phyloP scores from a whole-genome alignment of 2,888 invertebrate species.

The Acanthosoma haemorrhoidale region DNA sequence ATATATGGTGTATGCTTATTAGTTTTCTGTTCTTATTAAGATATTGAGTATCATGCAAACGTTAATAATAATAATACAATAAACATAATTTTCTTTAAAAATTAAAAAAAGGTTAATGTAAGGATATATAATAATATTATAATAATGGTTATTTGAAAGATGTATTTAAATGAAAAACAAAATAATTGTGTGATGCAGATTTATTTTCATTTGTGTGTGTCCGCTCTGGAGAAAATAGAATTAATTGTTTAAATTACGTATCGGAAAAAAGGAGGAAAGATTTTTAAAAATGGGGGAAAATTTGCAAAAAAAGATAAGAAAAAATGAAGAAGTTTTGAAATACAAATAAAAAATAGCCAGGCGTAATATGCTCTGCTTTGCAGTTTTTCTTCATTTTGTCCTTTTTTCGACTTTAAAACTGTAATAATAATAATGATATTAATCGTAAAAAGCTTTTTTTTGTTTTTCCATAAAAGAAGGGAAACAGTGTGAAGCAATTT shows the following conservation, averaged over 20 bases:
- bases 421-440: constrained; percentile 23
- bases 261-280: constrained; percentile 21
- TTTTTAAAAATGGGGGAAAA: constrained; percentile 26
- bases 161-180: neutral
- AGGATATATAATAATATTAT: constrained; percentile 23
- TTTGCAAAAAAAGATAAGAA: constrained; percentile 12
- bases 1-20: constrained; percentile 26
- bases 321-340: constrained; percentile 14
- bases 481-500: constrained; percentile 26
- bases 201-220: constrained; percentile 25
- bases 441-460: constrained; percentile 24
- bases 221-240: constrained; percentile 20
- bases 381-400: constrained; percentile 27
- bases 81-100: constrained; percentile 18
- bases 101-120: constrained; percentile 22
- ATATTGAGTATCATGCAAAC: constrained; percentile 22
- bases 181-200: constrained; percentile 27
- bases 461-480: constrained; percentile 23
- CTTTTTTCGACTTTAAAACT: constrained; percentile 16
- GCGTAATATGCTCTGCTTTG: constrained; percentile 13
- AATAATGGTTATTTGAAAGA: constrained; percentile 21
- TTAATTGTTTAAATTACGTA: constrained; percentile 19
- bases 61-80: neutral
- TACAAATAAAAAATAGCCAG: neutral
- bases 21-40: constrained; percentile 20